These are phyloP conservation scores for Myocastor coypus DNA, from an alignment of 2,113 vertebrate species.

Conservation along the genomic window DNA sequence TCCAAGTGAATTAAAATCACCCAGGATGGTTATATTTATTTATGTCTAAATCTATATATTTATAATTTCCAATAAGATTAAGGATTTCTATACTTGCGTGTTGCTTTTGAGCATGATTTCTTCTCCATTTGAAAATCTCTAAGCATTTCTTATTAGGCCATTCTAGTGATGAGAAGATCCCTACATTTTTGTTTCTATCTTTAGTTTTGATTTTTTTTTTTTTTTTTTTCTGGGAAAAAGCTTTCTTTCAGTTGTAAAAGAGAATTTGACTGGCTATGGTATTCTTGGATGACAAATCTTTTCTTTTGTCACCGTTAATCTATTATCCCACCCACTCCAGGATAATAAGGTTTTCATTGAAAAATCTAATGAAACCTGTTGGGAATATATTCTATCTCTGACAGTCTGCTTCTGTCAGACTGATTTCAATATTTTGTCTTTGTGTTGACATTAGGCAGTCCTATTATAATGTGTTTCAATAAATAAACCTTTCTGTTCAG, in stretches of 20 bases:
- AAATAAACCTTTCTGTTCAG: background rate
- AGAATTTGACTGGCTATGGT: constrained; percentile 26
- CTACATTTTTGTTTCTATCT: background rate
- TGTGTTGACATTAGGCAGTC: background rate
- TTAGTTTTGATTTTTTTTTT: background rate
- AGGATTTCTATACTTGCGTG: background rate
- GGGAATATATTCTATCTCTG: background rate
- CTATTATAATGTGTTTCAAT: background rate
- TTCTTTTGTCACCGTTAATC: background rate
- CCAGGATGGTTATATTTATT: background rate
- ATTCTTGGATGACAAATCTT: background rate
- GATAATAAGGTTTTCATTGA: background rate
- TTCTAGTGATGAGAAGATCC: background rate
- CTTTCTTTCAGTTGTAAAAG: background rate
- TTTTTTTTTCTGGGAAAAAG: background rate
- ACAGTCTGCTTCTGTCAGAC: background rate
- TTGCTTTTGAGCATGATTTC: background rate
- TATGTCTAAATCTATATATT: background rate
- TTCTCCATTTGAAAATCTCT: background rate
- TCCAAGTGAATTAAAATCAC: background rate
- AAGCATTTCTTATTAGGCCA: background rate
- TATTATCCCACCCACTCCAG: background rate
- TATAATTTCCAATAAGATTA: background rate
- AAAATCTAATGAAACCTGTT: background rate
- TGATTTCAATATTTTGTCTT: background rate